Evolutionary conservation across 2,888 invertebrate genomes (phyloP).

Genomic region (Gonocerus acuteangulatus): DNA sequence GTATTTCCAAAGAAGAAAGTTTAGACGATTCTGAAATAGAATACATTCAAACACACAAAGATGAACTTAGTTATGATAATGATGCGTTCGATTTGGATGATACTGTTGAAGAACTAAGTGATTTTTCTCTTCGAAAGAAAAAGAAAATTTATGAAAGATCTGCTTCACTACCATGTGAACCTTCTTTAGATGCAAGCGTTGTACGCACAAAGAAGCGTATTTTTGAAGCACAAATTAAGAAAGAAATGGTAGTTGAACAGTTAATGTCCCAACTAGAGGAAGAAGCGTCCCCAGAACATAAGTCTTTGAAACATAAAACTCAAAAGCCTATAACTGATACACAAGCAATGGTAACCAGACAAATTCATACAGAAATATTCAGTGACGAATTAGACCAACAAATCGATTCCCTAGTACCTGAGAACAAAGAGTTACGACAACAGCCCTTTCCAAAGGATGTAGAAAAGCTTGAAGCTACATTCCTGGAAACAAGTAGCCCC

Average conservation of each 20-base stretch:
- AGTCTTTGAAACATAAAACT: constrained; percentile 41
- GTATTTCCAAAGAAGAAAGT: constrained; percentile 35
- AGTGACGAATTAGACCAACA: constrained; percentile 39
- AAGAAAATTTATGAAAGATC: constrained; percentile 46
- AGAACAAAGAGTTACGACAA: constrained; percentile 37
- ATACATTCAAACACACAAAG: constrained; percentile 35
- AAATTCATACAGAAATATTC: constrained; percentile 40
- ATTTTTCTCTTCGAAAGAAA: constrained; percentile 41
- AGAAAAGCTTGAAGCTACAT: constrained; percentile 6
- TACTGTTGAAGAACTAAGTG: constrained; percentile 35
- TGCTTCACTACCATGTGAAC: constrained; percentile 48
- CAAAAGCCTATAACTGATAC: constrained; percentile 39
- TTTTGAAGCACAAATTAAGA: constrained; percentile 55
- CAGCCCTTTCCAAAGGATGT: neutral
- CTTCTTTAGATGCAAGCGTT: constrained; percentile 49
- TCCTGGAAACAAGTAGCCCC: constrained; percentile 12
- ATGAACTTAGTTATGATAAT: constrained; percentile 37
- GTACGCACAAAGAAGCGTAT: constrained; percentile 52
- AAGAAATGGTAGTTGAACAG: constrained; percentile 51
- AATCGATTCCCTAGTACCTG: constrained; percentile 39
- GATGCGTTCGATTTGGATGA: constrained; percentile 46
- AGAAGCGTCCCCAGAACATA: constrained; percentile 48
- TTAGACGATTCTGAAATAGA: constrained; percentile 40
- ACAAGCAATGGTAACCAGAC: constrained; percentile 38
- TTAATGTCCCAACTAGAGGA: constrained; percentile 47